These are phyloP conservation scores for Gastracanthus pulcherrimus DNA, from an alignment of 2,888 invertebrate species.

Conservation along the genomic window DNA sequence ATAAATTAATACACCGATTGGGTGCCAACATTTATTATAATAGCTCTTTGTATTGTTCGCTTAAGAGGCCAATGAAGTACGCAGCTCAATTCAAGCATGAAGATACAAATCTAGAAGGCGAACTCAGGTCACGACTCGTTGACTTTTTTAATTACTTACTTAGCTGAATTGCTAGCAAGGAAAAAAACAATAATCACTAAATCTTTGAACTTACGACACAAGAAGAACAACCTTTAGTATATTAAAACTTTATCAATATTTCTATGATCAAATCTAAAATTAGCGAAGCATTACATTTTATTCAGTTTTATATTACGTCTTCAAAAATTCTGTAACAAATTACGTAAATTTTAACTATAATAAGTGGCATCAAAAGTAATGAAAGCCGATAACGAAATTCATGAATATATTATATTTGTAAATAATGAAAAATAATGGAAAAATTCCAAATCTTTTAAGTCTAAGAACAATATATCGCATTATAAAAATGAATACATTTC, in stretches of 20 bases:
- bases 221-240: no score
- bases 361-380: no score
- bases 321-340: no score
- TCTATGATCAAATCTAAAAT: no score
- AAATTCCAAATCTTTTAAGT: no score
- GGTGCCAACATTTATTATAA: conserved; percentile 4
- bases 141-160: conserved; percentile 31
- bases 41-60: conserved; percentile 3
- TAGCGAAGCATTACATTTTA: no score
- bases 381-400: no score
- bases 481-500: no score
- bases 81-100: conserved; percentile 23
- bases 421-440: neutral
- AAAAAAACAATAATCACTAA: neutral
- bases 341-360: no score
- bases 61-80: conserved; percentile 5
- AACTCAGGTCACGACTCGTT: neutral
- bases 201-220: neutral
- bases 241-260: neutral
- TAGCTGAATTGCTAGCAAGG: neutral
- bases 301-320: no score
- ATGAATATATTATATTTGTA: no score
- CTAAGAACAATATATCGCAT: no score
- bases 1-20: neutral
- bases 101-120: conserved; percentile 22